Base-by-base conservation (phyloP, 2,888 invertebrate genomes). In the Napeogenes sylphis region DNA sequence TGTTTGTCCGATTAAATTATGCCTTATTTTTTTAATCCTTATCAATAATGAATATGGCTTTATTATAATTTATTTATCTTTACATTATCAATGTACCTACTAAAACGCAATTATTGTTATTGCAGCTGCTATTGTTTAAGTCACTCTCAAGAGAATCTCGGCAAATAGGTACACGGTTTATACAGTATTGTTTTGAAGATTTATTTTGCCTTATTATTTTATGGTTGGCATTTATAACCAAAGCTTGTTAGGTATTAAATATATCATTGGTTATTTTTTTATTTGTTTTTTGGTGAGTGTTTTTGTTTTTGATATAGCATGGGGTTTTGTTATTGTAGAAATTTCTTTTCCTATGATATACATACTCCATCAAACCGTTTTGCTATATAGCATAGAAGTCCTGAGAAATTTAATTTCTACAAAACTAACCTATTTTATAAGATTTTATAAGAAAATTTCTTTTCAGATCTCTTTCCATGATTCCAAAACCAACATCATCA, bases 81-180 rank as follows among this genome's bases (percentile, higher is more conserved):
- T 60, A 60, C 42, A 55, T 51, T 64, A 64, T 62, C 69, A 67
- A 71, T 78, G 76, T 82, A 78, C 75, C 77, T 75, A 86, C 80
- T 87, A 84, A 87, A 86, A 66, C 56, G 69, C 70, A 68, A 75
- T 80, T 74, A 51, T 89, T 88, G 74, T 83, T 73, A 76, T 90
- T 90, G 77, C 90, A 90, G 90, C 90, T 90, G 90, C 90, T 90
- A 90, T 90, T 90, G 90, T 78, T 87, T 90, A 88, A 90, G 88
- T 87, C 90, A 90, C 88, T 84, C 88, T 75, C 83, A 83, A 86
- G 89, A 89, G 83, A 85, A 81, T 72, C 82, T 80, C 88, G 75
- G 76, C 80, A 85, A 90, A 88, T 90, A 90, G 90, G 90, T 90
- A 90, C 87, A 88, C 78, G 75, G 73, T 71, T 85, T 82, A 76